Conservation (phyloP, 2,888 invertebrate genomes). For the Nephrotoma appendiculata region DNA sequence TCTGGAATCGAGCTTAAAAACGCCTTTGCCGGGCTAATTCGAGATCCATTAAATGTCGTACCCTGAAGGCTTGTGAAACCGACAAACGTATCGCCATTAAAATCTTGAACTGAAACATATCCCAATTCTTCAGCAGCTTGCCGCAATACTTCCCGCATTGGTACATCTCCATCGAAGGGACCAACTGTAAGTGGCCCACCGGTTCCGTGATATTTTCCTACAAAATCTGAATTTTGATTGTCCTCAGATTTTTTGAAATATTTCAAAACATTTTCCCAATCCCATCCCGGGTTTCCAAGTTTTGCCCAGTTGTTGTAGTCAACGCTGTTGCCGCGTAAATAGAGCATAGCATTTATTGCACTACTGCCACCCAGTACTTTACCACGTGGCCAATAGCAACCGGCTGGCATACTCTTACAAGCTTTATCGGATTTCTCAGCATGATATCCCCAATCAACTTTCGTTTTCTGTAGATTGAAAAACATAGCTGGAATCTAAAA, state of each 20-base stretch:
- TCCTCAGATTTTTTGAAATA: conserved; percentile 70
- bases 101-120: conserved; percentile 42
- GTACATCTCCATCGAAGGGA: conserved; percentile 41
- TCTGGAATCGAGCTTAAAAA: conserved; percentile 38
- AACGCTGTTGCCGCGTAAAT: conserved; percentile 49
- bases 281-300: conserved; percentile 59
- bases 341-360: conserved; percentile 69
- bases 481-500: conserved; percentile 42
- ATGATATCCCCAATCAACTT: conserved; percentile 68
- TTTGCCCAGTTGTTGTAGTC: conserved; percentile 68
- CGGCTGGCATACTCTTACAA: conserved; percentile 59
- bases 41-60: conserved; percentile 41
- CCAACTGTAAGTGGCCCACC: conserved; percentile 41
- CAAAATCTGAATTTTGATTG: conserved; percentile 40
- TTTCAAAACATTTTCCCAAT: conserved; percentile 52
- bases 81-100: conserved; percentile 44
- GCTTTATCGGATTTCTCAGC: conserved; percentile 59
- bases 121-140: conserved; percentile 47
- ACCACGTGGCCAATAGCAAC: conserved; percentile 66
- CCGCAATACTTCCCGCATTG: conserved; percentile 46
- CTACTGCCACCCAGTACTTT: conserved; percentile 72
- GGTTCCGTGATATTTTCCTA: conserved; percentile 33
- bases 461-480: conserved; percentile 50
- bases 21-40: conserved; percentile 43
- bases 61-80: conserved; percentile 49